phyloP scores from a whole-genome alignment of 2,888 invertebrate genomes.

The Drosophila phalerata region DNA sequence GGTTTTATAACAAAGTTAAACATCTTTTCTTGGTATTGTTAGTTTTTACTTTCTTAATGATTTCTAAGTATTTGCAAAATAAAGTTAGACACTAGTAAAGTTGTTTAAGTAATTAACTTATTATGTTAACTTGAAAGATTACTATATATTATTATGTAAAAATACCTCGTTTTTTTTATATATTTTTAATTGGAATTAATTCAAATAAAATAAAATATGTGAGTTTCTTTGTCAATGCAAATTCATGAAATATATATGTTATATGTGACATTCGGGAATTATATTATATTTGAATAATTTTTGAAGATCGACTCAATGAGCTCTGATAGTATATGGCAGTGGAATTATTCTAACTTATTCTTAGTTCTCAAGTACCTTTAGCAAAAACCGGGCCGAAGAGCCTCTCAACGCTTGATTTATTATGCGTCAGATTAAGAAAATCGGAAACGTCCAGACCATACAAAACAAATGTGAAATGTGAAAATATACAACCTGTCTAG shows the following conservation, averaged over 20 bases:
- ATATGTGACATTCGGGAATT: background rate
- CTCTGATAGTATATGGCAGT: conserved; percentile 7
- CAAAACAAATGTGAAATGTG: conserved; percentile 14
- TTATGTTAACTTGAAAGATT: no score
- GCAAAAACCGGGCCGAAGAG: conserved; percentile 6
- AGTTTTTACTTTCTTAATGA: no score
- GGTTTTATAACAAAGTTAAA: no score
- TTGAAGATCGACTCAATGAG: background rate
- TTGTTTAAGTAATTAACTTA: no score
- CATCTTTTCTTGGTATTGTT: no score
- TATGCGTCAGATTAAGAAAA: conserved; percentile 63
- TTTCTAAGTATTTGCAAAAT: no score
- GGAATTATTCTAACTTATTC: conserved; percentile 8
- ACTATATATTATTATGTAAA: no score
- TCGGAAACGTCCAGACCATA: conserved; percentile 68
- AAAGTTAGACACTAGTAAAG: no score
- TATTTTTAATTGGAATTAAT: no score
- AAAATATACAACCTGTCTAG: conserved; percentile 77
- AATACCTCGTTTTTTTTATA: no score
- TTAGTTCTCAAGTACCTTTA: conserved; percentile 4
- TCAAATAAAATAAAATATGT: no score
- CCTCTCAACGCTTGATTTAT: conserved; percentile 68
- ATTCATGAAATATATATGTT: background rate
- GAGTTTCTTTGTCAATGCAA: no score
- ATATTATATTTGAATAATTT: conserved; percentile 4